Evolutionary conservation across 2,113 vertebrate species (phyloP), one percentile per base, ranked within the genome.

Genomic region (Antennarius striatus): DNA sequence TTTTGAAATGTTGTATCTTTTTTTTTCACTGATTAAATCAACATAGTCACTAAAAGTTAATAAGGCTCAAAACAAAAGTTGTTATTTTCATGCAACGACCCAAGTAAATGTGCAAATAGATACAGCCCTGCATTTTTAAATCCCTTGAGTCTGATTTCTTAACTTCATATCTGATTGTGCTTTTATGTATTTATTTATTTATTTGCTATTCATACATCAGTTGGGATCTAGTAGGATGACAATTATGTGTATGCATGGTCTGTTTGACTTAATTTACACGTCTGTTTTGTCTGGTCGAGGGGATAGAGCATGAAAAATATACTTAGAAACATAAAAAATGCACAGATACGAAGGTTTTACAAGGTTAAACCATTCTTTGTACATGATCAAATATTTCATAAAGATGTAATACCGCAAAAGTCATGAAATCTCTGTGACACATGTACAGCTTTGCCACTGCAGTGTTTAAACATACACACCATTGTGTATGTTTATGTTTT

Each of bases 341-440:
- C 11, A 13, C 29, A 53, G 55, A 73, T 49, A 40, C 47, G 49
- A 28, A 61, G 45, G 36, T 59, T 42, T 64, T 15, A 57, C 62
- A 63, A 66, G 43, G 72, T 76, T 57, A 68, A 73, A 73, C 67
- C 65, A 54, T 71, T 65, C 58, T 76, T 67, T 66, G 68, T 30
- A 51, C 53, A 48, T 83, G 80, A 85, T 79, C 77, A 85, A 85
- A 79, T 36, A 64, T 87, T 77, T 71, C 71, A 71, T 69, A 74
- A 71, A 58, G 59, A 55, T 52, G 65, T 67, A 68, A 77, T 45
- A 77, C 69, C 73, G 36, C 5, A 36, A 70, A 77, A 64, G 32
- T 66, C 72, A 66, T 46, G 50, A 65, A 61, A 71, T 68, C 68
- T 67, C 17, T 53, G 53, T 39, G 71, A 47, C 53, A 62, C 9